Evolutionary conservation across 2,888 invertebrate genomes (phyloP), one percentile per base, ranked within the genome.

Genomic region (Loripinus fragilis): DNA sequence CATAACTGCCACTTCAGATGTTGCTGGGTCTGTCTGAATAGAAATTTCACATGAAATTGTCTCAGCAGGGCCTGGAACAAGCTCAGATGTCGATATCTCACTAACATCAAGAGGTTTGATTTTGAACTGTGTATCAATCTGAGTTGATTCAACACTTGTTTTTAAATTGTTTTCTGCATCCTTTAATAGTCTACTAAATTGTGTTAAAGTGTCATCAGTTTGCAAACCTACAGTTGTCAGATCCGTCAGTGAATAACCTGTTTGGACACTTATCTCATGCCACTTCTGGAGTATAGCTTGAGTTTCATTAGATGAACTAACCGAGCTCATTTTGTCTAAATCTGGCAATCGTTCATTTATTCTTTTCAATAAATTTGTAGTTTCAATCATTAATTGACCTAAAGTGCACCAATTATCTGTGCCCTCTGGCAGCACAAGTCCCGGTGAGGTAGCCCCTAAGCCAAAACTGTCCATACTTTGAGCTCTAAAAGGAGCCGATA

Each of bases 351-450:
- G 76, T 52, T 86, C 79, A 71, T 87, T 86, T 8, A 88, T 83
- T 69, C 76, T 85, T 52, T 80, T 80, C 28, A 89, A 71, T 10
- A 90, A 75, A 20, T 84, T 77, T 17, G 86, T 89, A 23, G 87
- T 88, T 79, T 90, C 89, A 41, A 86, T 66, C 82, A 89, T 87
- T n/a, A 90, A 71, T 33, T 86, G 83, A 28, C 88, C 87, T 70
- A 90, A 74, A 42, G 86, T 84, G 20, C 85, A 81, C 88, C 88
- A 89, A 75, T 83, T 87, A 38, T 80, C 70, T 41, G 86, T 75
- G 35, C 79, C 83, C 45, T 88, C 86, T 52, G 88, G 85, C 30
- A 85, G 75, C 38, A 80, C 76, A 28, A 80, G 71, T 30, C 72
- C 50, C 35, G 82, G 75, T n/a, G 42, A 65, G 33, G 48, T 72